phyloP scores from a whole-genome alignment of 2,797 vertebrate genomes.

The Champsocephalus gunnari region DNA sequence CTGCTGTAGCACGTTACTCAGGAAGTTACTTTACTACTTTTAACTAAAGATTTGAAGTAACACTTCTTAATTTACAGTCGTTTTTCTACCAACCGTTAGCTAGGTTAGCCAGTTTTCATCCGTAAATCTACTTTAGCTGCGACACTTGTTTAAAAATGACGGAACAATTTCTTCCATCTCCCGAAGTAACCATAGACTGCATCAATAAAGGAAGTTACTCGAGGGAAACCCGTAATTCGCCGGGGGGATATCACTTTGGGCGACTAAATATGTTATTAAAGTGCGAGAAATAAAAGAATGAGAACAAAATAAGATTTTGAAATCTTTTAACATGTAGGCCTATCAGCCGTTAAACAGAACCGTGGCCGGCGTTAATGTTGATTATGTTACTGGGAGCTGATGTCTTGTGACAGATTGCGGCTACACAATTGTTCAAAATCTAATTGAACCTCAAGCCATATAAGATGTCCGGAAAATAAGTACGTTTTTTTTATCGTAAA shows the following conservation, averaged over 20 bases:
- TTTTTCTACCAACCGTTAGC: neutral
- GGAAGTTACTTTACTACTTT: neutral
- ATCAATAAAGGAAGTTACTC: neutral
- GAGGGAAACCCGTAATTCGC: neutral
- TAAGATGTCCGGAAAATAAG: neutral
- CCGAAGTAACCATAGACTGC: neutral
- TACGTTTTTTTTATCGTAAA: neutral
- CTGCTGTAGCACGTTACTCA: slow-evolving; percentile 7
- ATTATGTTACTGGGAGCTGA: neutral
- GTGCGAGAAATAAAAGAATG: neutral
- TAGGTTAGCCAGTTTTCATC: neutral
- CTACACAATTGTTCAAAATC: neutral
- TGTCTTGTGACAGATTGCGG: neutral
- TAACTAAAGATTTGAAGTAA: neutral
- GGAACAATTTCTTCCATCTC: neutral
- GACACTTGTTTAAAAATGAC: slow-evolving; percentile 31
- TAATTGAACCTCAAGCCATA: neutral
- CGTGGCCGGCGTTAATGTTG: neutral
- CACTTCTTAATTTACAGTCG: neutral
- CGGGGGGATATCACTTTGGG: neutral
- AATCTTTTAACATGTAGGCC: neutral
- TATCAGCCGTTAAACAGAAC: neutral
- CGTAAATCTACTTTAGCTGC: neutral
- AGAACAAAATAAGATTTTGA: neutral
- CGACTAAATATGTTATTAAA: neutral